Evolutionary conservation across 2,113 vertebrate species (phyloP).

Genomic region (Phyllostomus hastatus): DNA sequence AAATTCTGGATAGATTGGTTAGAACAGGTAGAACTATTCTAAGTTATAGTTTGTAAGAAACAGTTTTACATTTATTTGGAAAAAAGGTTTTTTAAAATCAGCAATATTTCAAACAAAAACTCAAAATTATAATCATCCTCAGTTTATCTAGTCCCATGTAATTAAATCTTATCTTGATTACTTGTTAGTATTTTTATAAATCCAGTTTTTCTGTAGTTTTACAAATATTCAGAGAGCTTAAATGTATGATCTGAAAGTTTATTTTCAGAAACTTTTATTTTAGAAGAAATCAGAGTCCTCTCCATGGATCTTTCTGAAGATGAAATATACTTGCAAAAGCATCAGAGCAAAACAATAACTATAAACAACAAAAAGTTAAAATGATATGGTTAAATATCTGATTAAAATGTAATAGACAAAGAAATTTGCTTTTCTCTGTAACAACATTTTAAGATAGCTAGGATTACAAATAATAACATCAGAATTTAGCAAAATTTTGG

Average conservation of each 20-base stretch:
- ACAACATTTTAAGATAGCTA: background rate
- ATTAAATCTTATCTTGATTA: background rate
- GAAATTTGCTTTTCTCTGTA: background rate
- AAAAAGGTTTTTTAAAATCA: background rate
- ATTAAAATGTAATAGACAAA: too few species aligned
- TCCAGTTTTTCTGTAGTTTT: background rate
- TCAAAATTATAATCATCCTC: background rate
- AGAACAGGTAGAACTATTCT: background rate
- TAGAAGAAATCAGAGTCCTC: background rate
- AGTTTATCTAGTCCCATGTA: background rate
- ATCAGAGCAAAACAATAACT: background rate
- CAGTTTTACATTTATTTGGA: background rate
- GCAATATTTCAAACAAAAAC: background rate
- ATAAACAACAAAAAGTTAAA: background rate
- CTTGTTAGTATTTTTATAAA: background rate
- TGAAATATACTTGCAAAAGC: background rate
- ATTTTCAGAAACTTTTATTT: background rate
- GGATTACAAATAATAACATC: background rate
- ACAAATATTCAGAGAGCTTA: background rate
- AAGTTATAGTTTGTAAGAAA: background rate
- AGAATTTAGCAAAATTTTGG: background rate
- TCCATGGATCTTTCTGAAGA: background rate
- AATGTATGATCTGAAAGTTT: background rate
- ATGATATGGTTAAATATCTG: too few species aligned
- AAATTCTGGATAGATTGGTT: background rate